Base-by-base conservation (phyloP, 2,113 vertebrate species). In the Riparia riparia region DNA sequence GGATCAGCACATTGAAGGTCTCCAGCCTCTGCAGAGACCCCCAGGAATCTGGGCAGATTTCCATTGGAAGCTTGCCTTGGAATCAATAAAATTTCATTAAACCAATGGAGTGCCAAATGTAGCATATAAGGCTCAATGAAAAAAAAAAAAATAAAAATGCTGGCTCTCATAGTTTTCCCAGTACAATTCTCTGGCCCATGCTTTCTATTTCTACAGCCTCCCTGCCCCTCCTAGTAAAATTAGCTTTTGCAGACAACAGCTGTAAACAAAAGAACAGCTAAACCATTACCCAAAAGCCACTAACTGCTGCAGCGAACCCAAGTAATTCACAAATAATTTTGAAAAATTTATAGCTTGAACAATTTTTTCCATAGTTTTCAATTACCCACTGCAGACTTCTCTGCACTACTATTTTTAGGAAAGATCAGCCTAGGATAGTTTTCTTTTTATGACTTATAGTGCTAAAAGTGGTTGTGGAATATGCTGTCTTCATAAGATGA, bases 31-130 rank as follows among this genome's bases (percentile, higher is more conserved):
- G 56, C 86, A 96, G 89, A 95, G 91, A 96, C 91, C 86, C 83
- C 70, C 91, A 96, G 77, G 86, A 97, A 96, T 95, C 69, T 93
- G 81, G 94, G 93, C 77, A 94, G 37, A 56, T 82, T 95, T 94
- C 94, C 94, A 76, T 7, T 94, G 76, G 89, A 97, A 93, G 37
- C 56, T 95, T 93, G 93, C 89, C 82, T 83, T 95, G 70, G 89
- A 95, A 89, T 95, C 93, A 93, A 71, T 94, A 96, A 94, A 95
- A 95, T 94, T 96, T 95, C 93, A 94, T 96, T 95, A 93, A 95
- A 68, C 25, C 41, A 69, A 64, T 39, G 19, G 32, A 57, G 37
- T 95, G 83, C 86, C 89, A 95, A 94, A 86, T 71, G 69, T n/a
- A 95, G 56, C 73, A 45, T 89, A 84, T 53, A 58, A 78, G 78